A percentile compares a stretch with the other conserved stretches of the same genome.
Conservation (phyloP, 2,797 vertebrate genomes). For the Alca torda region DNA sequence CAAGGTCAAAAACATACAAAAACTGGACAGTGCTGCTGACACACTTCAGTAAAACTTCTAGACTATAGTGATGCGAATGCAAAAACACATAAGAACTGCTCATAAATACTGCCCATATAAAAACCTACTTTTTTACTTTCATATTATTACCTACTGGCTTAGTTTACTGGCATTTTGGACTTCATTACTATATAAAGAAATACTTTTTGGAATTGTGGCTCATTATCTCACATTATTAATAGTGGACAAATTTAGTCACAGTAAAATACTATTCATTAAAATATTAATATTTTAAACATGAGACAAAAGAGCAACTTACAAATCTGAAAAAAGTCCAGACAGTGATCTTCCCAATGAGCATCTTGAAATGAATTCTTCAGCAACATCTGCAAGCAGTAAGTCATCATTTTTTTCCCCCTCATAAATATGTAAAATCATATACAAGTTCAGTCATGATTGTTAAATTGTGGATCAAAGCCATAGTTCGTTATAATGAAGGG, state of each 20-base stretch:
- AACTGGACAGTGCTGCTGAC: neutral
- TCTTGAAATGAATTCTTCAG: neutral
- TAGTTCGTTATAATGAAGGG: neutral
- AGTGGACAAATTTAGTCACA: neutral
- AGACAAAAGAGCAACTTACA: neutral
- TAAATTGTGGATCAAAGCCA: conserved; percentile 25
- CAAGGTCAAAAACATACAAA: neutral
- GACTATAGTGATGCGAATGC: neutral
- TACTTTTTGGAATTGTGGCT: neutral
- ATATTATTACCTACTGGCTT: neutral
- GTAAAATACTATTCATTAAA: neutral
- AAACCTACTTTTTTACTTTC: neutral
- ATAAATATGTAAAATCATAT: conserved; percentile 1
- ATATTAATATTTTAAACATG: neutral
- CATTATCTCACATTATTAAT: neutral
- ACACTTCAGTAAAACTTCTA: neutral
- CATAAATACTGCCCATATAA: neutral
- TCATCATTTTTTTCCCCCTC: neutral
- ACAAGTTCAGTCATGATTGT: conserved; percentile 37
- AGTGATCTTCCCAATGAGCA: neutral
- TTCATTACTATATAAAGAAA: neutral
- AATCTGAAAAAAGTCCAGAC: neutral
- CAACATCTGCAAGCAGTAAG: conserved; percentile 10
- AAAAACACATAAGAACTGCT: neutral
- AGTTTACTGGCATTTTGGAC: neutral